These are phyloP conservation scores for Axis porcinus DNA, from an alignment of 2,113 vertebrate genomes.

Conservation along the genomic window DNA sequence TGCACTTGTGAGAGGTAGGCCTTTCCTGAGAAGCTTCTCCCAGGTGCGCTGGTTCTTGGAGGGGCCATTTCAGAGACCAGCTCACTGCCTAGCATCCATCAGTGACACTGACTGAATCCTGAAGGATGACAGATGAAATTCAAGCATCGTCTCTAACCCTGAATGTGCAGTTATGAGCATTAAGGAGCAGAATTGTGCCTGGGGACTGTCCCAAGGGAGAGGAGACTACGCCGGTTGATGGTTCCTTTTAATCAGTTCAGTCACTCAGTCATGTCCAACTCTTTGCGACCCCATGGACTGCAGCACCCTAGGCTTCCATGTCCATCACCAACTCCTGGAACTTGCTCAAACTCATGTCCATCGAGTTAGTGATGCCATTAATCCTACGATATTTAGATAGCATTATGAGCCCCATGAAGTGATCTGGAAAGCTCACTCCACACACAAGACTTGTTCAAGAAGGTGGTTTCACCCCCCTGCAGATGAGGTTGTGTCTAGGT, in stretches of 20 bases:
- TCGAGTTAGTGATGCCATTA: neutral
- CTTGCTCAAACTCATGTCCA: neutral
- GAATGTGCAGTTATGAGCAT: too few relatives aligned
- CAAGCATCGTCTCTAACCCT: neutral
- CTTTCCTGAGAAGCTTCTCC: neutral
- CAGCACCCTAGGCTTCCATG: neutral
- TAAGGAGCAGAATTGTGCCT: neutral
- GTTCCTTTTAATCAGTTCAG: neutral
- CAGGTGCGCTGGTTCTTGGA: fast-evolving
- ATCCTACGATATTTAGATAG: neutral
- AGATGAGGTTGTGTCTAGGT: neutral
- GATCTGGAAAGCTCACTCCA: neutral
- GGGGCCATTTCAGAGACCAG: neutral
- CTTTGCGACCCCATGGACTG: neutral
- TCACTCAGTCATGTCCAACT: neutral
- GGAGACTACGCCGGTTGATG: neutral
- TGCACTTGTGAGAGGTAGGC: neutral
- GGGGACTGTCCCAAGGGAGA: neutral
- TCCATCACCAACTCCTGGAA: neutral
- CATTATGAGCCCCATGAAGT: neutral
- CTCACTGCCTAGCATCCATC: neutral
- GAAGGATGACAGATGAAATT: neutral
- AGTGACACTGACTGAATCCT: neutral
- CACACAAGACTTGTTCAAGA: neutral
- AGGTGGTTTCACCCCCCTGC: neutral